Evolutionary conservation across 2,888 invertebrate genomes (phyloP), one percentile per base, ranked within the genome.

Genomic region (Cabera pusaria): DNA sequence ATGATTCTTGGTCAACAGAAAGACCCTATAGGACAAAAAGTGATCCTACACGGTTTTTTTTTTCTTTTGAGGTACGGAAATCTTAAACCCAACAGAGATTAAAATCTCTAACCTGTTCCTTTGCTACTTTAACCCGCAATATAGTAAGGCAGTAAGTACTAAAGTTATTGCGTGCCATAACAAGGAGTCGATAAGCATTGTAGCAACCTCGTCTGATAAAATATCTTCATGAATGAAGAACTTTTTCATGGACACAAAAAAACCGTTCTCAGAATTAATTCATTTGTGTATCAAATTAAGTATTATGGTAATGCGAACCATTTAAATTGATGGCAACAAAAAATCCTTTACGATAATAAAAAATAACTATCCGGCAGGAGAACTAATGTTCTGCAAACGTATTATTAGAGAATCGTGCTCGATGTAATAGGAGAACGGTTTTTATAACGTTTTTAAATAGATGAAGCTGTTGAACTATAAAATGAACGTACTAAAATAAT

Each of bases 221-320:
- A n/a, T n/a, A n/a, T n/a, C n/a, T n/a, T n/a, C n/a, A 28, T 39
- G 33, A 33, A 38, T 41, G 26, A 32, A 36, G 25, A 17, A 9
- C 40, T 42, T 40, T 42, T 17, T 8, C n/a, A 3, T n/a, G 2
- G 6, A 28, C 32, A 35, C 22, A 47, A 47, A 50, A 47, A 42
- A 11, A 12, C 20, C 21, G 27, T 38, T 40, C 39, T 22, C 21
- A 40, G 37, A 44, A 43, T 31, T 22, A 39, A 47, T 44, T 45
- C 36, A 45, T 46, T 43, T 45, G 31, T 44, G 35, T 49, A 41
- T 40, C 39, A 37, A 47, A 51, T 44, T 42, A 36, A 45, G 43
- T 40, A 35, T 40, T 48, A 49, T 49, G 47, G 20, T 49, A 49
- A 49, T 52, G 25, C 36, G 37, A 45, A 45, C 48, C 41, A 45